phyloP scores from a whole-genome alignment of 2,113 vertebrate genomes.

The Microcebus tavaratra region DNA sequence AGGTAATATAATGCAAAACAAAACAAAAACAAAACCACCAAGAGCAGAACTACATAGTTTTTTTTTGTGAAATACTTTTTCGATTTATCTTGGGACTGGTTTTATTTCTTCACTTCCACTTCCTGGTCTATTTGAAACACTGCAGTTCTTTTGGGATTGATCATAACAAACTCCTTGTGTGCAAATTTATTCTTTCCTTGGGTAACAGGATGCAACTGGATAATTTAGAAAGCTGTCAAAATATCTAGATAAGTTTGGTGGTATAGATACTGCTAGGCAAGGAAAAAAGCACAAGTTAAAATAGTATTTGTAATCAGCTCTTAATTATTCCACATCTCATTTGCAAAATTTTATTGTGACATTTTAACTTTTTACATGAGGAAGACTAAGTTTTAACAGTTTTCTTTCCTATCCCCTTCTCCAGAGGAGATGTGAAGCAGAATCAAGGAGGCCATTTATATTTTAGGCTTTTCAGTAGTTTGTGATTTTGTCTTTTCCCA shows the following conservation, averaged over 20 bases:
- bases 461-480: background rate
- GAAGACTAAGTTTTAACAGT: background rate
- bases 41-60: background rate
- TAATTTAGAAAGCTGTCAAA: slow-evolving; percentile 40
- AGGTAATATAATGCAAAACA: background rate
- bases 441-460: background rate
- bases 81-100: background rate
- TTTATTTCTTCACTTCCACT: slow-evolving; percentile 30
- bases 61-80: background rate
- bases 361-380: slow-evolving; percentile 35
- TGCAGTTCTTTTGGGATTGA: background rate
- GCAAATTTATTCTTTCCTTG: slow-evolving; percentile 7
- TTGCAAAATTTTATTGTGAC: slow-evolving; percentile 2
- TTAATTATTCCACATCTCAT: background rate
- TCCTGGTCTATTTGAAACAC: slow-evolving; percentile 28
- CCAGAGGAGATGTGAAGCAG: background rate
- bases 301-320: slow-evolving; percentile 5
- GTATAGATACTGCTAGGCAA: background rate
- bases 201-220: background rate
- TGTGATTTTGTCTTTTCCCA: background rate
- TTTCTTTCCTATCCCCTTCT: background rate
- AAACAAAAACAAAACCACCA: background rate
- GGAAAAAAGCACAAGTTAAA: slow-evolving; percentile 8
- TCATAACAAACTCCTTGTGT: slow-evolving; percentile 27
- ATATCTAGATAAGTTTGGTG: background rate